phyloP scores from a whole-genome alignment of 35 echinoderm and acorn worm genomes.

The Apostichopus californicus region DNA sequence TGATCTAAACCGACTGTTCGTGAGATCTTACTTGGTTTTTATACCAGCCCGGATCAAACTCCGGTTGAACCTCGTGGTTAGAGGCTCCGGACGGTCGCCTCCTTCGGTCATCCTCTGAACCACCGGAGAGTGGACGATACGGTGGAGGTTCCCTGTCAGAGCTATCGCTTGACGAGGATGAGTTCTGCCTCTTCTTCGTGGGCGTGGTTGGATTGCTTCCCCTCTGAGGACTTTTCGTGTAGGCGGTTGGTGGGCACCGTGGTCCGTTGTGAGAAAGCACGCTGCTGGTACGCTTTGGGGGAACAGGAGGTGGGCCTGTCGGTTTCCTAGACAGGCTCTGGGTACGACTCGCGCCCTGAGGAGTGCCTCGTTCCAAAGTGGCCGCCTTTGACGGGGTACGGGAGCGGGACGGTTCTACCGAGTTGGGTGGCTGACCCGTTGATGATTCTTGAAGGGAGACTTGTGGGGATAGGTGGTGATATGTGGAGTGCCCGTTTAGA shows the following conservation, averaged over 20 bases:
- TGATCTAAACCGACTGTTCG: conserved; percentile 12
- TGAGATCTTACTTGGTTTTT: neutral
- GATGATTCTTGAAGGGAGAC: conserved; percentile 31
- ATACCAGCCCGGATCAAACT: conserved; percentile 10
- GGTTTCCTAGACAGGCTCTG: conserved; percentile 50
- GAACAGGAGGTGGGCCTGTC: neutral
- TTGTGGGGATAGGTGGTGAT: conserved; percentile 45
- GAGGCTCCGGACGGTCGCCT: conserved; percentile 31
- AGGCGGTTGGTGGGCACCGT: conserved; percentile 24
- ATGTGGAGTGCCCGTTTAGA: conserved; percentile 52
- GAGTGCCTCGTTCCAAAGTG: conserved; percentile 34
- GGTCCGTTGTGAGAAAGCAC: conserved; percentile 33
- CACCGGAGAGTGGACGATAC: conserved; percentile 3
- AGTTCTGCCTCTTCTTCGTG: conserved; percentile 26
- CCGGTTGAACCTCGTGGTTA: conserved; percentile 3
- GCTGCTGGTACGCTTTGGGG: conserved; percentile 40
- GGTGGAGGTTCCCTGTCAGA: conserved; percentile 16
- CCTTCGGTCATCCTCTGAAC: neutral
- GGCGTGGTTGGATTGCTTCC: conserved; percentile 19
- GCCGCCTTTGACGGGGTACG: conserved; percentile 31
- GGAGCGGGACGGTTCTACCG: conserved; percentile 24
- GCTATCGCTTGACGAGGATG: conserved; percentile 34
- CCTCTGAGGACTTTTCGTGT: neutral
- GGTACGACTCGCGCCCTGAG: conserved; percentile 15
- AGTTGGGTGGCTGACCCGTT: neutral